These are phyloP conservation scores for Sander lucioperca DNA, from an alignment of 2,113 vertebrate genomes.

Conservation along the genomic window DNA sequence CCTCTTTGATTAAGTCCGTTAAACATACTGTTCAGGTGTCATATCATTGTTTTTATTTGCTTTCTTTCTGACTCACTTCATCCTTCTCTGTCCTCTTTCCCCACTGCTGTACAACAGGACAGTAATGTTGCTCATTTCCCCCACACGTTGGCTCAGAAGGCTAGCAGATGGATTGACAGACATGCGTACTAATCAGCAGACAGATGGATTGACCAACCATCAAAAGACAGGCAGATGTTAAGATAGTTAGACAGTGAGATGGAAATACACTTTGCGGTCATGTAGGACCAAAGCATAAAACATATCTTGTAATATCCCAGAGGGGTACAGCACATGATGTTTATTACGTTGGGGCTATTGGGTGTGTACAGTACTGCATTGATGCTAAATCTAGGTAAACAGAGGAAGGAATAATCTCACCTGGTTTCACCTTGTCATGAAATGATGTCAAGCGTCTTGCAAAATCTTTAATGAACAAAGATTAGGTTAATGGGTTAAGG, in stretches of 20 bases:
- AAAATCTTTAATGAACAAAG: too few relatives aligned
- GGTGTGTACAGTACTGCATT: neutral
- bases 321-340: neutral
- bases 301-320: conserved; percentile 28
- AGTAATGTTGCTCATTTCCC: conserved; percentile 21
- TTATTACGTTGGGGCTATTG: neutral
- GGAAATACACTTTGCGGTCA: conserved; percentile 40
- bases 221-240: conserved; percentile 66
- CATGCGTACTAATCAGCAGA: conserved; percentile 71
- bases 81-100: conserved; percentile 10
- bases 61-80: neutral
- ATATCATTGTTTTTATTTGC: neutral
- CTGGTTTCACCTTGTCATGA: neutral
- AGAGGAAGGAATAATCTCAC: neutral
- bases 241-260: conserved; percentile 43
- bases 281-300: conserved; percentile 30
- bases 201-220: conserved; percentile 75
- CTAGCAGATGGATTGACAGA: conserved; percentile 66
- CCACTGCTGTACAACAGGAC: conserved; percentile 1
- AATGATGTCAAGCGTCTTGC: neutral
- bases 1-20: conserved; percentile 1
- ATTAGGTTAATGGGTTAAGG: too few relatives aligned
- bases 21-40: conserved; percentile 30
- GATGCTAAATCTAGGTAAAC: neutral
- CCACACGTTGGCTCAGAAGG: conserved; percentile 43